These are phyloP conservation scores for Fregetta grallaria DNA, from an alignment of 2,113 vertebrate genomes.

Conservation along the genomic window DNA sequence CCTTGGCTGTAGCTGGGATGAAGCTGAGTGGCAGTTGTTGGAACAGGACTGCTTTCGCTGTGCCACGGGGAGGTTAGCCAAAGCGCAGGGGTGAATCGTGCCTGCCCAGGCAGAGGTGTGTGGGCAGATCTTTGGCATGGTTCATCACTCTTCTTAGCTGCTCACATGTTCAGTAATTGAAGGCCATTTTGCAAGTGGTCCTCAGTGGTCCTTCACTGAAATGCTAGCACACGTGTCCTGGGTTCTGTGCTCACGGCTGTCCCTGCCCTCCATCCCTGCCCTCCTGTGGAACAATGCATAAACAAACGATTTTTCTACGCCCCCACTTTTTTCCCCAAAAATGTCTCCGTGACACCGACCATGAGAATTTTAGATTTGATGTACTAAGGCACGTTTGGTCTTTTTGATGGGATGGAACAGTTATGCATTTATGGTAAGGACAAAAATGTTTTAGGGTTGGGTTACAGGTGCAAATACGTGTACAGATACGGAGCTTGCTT, in stretches of 20 bases:
- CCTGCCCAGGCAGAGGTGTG: neutral
- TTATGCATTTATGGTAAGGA: neutral
- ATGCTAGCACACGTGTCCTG: fast-evolving
- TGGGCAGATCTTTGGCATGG: neutral
- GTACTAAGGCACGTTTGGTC: neutral
- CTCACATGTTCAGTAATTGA: neutral
- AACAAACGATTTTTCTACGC: neutral
- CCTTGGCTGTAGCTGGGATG: neutral
- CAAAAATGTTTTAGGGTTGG: neutral
- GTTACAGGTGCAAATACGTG: neutral
- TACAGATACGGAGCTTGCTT: neutral
- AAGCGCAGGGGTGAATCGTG: neutral
- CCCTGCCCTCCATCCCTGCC: neutral
- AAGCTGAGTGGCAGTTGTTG: neutral
- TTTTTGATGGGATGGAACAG: neutral
- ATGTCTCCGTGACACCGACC: neutral
- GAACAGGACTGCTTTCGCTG: neutral
- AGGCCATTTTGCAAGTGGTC: neutral
- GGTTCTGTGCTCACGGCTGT: neutral
- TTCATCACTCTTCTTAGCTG: neutral
- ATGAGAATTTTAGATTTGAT: neutral
- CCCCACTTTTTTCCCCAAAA: neutral
- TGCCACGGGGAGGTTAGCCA: neutral
- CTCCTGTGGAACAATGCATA: neutral
- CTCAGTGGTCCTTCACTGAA: neutral